Base-by-base conservation (phyloP, 1,140 invertebrate genomes). In the Maconellicoccus hirsutus region DNA sequence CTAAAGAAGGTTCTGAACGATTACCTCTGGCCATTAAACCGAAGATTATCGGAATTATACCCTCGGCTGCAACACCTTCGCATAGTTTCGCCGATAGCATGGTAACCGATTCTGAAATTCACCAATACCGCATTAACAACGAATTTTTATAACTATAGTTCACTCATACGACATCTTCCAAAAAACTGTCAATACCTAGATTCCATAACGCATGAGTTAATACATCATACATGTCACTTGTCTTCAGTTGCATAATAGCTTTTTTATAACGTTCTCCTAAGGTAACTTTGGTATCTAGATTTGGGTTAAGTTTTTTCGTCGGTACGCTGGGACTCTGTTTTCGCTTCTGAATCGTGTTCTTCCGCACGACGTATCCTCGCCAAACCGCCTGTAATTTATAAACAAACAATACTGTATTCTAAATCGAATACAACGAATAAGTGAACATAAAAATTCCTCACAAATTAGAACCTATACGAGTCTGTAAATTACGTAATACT, bases 291-390 rank as follows among this genome's bases (percentile, higher is more conserved):
- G 61, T 8, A 25, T 66, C 61, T 22, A 26, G 21, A 66, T 66
- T 66, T 6, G 21, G 22, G 10, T 66, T 66, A 23, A 23, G 7
- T 23, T 66, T 22, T 26, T 66, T 66, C 1, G 6, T 23, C 3
- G 25, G 19, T 25, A 22, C 16, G 19, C 22, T 8, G 8, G 61
- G 4, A 38, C 6, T 7, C 6, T 14, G 6, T 66, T 66, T 66
- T 3, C 21, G 7, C 16, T n/a, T 4, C 16, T 8, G 4, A 23
- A 25, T 4, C 1, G 3, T 66, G 1, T 73, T 74, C 27, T 77
- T 75, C 10, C 87, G 81, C 16, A 81, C 77, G 16, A 71, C 76
- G 75, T 86, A 83, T 1, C 87, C 87, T 70, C 84, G 83, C 84
- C 86, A 89, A n/a, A 81, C 73, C 16, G 85, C 79, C 81, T 85